Percentiles rank a stretch among this genome's conserved stretches.
Conservation (phyloP, 1,140 invertebrate genomes). For the Battus philenor region DNA sequence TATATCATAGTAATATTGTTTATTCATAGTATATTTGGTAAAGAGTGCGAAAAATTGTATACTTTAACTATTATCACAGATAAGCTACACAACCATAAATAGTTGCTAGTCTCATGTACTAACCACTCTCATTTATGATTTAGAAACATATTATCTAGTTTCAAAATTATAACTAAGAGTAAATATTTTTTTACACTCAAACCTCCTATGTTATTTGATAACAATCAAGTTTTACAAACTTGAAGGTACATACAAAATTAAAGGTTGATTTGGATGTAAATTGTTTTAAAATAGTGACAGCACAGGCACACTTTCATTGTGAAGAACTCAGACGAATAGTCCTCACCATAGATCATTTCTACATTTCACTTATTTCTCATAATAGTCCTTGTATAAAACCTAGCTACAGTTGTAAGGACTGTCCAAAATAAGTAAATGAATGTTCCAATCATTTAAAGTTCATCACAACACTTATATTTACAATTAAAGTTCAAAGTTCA, state of each 20-base stretch:
- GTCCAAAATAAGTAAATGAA: constrained; percentile 23
- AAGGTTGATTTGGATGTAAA: background rate
- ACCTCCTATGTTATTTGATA: background rate
- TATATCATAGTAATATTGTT: background rate
- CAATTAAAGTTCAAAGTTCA: constrained; percentile 72
- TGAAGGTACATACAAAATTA: background rate
- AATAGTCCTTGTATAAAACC: constrained; percentile 14
- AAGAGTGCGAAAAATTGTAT: background rate
- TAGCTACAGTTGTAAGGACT: constrained; percentile 9
- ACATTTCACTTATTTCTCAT: constrained; percentile 9
- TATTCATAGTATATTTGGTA: constrained; percentile 12
- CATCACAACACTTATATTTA: constrained; percentile 63
- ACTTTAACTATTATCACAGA: constrained; percentile 29
- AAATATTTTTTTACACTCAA: constrained; percentile 2
- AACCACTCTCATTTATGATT: no score
- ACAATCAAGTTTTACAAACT: constrained; percentile 2
- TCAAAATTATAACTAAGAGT: background rate
- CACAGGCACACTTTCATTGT: constrained; percentile 1
- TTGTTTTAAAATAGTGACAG: background rate
- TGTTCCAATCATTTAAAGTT: constrained; percentile 40
- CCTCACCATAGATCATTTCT: background rate
- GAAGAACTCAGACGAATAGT: constrained; percentile 7
- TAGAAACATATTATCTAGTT: no score
- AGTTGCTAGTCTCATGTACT: constrained; percentile 14
- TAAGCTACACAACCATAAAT: constrained; percentile 22